Evolutionary conservation across 2,797 vertebrate genomes (phyloP).

Genomic region (Arremon brunneinucha): DNA sequence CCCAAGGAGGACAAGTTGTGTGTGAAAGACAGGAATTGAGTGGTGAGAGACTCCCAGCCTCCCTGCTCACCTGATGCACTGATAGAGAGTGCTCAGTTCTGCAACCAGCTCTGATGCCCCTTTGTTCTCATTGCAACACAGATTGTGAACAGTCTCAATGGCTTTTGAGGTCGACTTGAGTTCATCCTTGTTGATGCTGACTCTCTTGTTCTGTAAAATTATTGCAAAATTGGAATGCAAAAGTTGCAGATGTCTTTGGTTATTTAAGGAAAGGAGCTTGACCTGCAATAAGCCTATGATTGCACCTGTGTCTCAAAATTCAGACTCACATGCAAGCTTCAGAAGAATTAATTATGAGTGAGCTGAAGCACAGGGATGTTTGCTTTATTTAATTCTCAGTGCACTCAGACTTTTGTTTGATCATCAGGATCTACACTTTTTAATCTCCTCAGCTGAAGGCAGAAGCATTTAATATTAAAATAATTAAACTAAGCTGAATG

Average conservation of each 20-base stretch:
- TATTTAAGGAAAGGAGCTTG: neutral
- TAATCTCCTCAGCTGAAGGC: neutral
- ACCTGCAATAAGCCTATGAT: neutral
- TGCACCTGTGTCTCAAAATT: neutral
- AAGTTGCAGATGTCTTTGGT: neutral
- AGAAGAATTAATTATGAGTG: neutral
- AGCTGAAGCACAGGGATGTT: neutral
- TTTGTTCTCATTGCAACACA: slow-evolving; percentile 99
- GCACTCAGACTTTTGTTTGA: neutral
- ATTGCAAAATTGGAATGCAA: neutral
- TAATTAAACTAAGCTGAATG: neutral
- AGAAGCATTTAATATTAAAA: neutral
- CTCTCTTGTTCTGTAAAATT: slow-evolving; percentile 88
- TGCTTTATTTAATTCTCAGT: neutral
- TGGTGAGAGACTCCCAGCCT: neutral
- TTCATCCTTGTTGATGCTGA: slow-evolving; percentile 98
- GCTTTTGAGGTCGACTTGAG: slow-evolving; percentile 97
- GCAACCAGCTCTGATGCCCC: slow-evolving; percentile 96
- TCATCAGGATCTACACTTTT: neutral
- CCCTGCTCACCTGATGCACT: slow-evolving; percentile 89
- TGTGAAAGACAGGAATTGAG: neutral
- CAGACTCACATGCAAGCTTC: neutral
- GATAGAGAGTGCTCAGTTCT: slow-evolving; percentile 93
- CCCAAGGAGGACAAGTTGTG: neutral
- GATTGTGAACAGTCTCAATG: slow-evolving; percentile 93